A percentile compares a stretch with the other conserved stretches of the same genome.
Conservation (phyloP, 2,797 vertebrate species). For the Poeciliopsis gracilis region DNA sequence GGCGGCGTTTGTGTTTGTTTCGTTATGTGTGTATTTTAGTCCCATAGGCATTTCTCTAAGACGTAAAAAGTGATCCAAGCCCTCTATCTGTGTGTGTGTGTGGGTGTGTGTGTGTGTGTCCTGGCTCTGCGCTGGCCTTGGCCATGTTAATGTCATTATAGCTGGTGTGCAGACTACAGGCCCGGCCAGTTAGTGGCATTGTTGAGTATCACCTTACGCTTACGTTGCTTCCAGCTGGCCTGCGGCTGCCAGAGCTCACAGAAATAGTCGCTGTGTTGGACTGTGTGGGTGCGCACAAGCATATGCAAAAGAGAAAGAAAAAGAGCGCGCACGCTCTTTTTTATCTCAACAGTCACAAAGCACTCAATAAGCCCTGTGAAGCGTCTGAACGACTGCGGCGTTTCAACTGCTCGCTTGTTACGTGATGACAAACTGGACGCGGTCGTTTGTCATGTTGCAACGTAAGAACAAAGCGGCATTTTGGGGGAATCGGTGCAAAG, state of each 20-base stretch:
- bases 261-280: conserved; percentile 72
- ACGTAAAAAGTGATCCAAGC: conserved; percentile 54
- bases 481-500: neutral
- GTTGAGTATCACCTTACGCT: conserved; percentile 79
- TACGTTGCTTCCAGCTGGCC: conserved; percentile 75
- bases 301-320: neutral
- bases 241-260: conserved; percentile 71
- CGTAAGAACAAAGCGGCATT: conserved; percentile 1
- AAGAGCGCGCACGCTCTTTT: conserved; percentile 4
- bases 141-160: conserved; percentile 79
- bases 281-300: conserved; percentile 37
- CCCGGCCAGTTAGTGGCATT: conserved; percentile 81
- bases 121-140: conserved; percentile 62
- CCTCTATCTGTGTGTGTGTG: conserved; percentile 39
- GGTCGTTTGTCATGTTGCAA: conserved; percentile 1
- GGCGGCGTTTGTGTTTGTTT: conserved; percentile 57
- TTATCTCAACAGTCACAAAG: conserved; percentile 46
- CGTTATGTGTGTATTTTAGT: conserved; percentile 60
- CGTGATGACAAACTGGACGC: conserved; percentile 17
- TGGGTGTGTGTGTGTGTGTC: conserved; percentile 35
- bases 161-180: conserved; percentile 72
- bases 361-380: conserved; percentile 34
- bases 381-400: conserved; percentile 23
- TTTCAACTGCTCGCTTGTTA: conserved; percentile 18
- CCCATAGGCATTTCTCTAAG: conserved; percentile 46